Conservation (phyloP, 2,797 vertebrate genomes). For the Oceanodroma leucorhoa region DNA sequence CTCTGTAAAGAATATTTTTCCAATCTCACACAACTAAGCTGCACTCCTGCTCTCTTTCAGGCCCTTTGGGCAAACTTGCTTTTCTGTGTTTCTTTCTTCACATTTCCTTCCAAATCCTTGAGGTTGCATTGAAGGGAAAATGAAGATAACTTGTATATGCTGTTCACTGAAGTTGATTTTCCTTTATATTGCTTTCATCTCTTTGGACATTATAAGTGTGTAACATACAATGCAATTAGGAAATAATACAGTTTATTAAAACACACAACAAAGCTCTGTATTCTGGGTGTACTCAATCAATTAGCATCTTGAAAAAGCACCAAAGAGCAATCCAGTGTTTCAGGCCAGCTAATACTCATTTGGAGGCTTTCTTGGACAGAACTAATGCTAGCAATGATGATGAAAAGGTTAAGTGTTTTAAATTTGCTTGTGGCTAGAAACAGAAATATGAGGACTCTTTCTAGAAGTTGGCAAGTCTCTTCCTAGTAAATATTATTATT, state of each 20-base stretch:
- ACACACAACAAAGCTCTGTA: background rate
- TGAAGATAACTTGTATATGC: rapidly evolving
- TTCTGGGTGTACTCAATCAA: background rate
- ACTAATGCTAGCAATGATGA: rapidly evolving
- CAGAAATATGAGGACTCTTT: background rate
- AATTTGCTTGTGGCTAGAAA: background rate
- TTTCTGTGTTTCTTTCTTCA: background rate
- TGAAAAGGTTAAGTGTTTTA: background rate
- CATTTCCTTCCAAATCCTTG: background rate
- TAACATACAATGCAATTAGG: background rate
- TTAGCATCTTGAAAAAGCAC: background rate
- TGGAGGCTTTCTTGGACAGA: background rate
- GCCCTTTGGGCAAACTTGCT: background rate
- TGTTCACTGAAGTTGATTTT: background rate
- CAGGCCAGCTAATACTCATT: background rate
- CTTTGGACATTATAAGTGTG: rapidly evolving
- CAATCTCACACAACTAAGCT: rapidly evolving
- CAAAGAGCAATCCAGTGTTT: background rate
- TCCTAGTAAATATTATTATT: background rate
- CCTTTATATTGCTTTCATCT: background rate
- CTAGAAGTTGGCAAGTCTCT: background rate
- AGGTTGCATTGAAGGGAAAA: background rate
- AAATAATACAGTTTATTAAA: background rate
- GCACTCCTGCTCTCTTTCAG: background rate
- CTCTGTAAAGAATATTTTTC: background rate